A percentile compares a stretch with the other conserved stretches of the same genome.
Evolutionary conservation across 2,888 invertebrate species (phyloP).

Genomic region (Noctua pronuba): DNA sequence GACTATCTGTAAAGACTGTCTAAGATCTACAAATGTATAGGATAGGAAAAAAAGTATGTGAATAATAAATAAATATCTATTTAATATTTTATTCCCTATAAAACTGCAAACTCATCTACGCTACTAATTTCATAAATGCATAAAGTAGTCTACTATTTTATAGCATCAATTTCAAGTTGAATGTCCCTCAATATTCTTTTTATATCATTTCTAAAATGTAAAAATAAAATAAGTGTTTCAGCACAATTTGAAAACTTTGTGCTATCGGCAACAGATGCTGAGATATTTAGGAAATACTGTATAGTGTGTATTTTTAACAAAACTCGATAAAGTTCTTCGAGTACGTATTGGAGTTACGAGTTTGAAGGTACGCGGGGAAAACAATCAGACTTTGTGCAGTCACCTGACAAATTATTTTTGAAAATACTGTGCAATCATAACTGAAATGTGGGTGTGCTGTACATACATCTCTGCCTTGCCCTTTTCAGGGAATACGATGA

Average conservation of each 20-base stretch:
- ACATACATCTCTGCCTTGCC: neutral
- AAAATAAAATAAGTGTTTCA: conserved; percentile 68
- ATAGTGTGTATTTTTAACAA: conserved; percentile 48
- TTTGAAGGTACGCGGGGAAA: conserved; percentile 9
- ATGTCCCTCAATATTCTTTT: conserved; percentile 59
- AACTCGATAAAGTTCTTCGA: conserved; percentile 40
- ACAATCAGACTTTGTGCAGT: conserved; percentile 25
- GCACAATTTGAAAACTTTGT: conserved; percentile 62
- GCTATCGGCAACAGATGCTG: conserved; percentile 68
- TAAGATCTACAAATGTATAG: neutral
- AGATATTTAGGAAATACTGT: conserved; percentile 63
- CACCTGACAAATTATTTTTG: conserved; percentile 34
- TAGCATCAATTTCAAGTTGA: conserved; percentile 49
- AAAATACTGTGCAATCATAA: neutral
- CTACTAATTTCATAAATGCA: conserved; percentile 40
- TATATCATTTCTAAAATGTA: conserved; percentile 65
- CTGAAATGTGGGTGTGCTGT: neutral
- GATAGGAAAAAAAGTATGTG: neutral
- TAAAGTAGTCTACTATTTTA: conserved; percentile 52
- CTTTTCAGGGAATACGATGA: neutral
- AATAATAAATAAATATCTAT: neutral
- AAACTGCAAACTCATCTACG: conserved; percentile 17
- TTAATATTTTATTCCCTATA: conserved; percentile 3
- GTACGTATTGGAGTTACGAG: conserved; percentile 32
- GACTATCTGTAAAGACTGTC: neutral